These are phyloP conservation scores for Pipistrellus pipistrellus DNA, from an alignment of 2,797 vertebrate species.

Conservation along the genomic window DNA sequence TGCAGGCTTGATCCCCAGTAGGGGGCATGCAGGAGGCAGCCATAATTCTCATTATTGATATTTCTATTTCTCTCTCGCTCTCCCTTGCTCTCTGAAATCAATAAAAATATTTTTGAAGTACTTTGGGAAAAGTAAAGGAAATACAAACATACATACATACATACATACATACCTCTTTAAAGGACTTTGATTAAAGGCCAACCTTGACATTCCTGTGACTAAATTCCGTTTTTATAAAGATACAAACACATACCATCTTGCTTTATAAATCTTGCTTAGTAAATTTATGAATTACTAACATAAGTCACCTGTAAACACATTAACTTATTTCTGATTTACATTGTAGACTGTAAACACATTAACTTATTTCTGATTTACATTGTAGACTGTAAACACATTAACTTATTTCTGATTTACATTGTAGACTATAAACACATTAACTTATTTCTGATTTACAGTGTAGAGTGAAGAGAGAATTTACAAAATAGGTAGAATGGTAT, in stretches of 20 bases:
- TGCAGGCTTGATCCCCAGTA: no score
- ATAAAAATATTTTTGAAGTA: no score
- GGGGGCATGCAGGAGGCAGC: no score
- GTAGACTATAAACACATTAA: not conserved
- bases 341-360: no score
- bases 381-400: not conserved
- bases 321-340: not conserved
- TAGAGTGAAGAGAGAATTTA: not conserved
- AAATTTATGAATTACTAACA: not conserved
- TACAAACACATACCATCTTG: not conserved
- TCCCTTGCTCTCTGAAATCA: no score
- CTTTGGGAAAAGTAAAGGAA: no score
- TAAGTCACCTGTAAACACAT: not conserved
- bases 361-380: no score
- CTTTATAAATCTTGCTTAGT: not conserved
- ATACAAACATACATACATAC: not conserved
- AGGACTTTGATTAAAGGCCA: not conserved
- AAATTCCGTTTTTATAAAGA: not conserved
- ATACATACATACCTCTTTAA: not conserved
- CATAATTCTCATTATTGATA: no score
- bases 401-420: not conserved
- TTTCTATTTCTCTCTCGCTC: no score
- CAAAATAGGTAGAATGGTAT: not conserved
- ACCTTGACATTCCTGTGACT: not conserved
- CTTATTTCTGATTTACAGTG: not conserved